Conservation (phyloP, 2,113 vertebrate genomes). For the Benitochromis conjunctus region DNA sequence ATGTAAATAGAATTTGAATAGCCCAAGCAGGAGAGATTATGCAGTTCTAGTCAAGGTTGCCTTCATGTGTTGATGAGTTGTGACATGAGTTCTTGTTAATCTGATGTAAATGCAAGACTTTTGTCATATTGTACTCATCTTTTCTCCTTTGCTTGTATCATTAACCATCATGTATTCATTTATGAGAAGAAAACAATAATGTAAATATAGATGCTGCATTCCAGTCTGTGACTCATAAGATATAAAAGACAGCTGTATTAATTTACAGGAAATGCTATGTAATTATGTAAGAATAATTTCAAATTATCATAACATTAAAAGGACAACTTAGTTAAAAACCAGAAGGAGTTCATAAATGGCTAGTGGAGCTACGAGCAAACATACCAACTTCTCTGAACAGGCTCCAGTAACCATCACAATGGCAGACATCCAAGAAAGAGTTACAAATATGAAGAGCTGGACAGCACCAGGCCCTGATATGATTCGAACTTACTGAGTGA, state of each 20-base stretch:
- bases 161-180: neutral
- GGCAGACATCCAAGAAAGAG: neutral
- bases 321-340: neutral
- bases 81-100: neutral
- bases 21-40: neutral
- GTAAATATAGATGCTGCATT: neutral
- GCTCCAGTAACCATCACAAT: neutral
- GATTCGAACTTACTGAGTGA: neutral
- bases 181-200: neutral
- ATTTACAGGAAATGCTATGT: neutral
- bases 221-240: neutral
- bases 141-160: neutral
- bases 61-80: neutral
- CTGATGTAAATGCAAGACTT: neutral
- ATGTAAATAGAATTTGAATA: neutral
- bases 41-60: slow-evolving; percentile 3
- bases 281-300: neutral
- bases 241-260: neutral
- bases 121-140: neutral
- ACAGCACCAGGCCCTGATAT: neutral
- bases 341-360: neutral
- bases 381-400: neutral
- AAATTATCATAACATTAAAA: neutral
- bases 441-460: neutral
- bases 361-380: neutral